Evolutionary conservation across 2,888 invertebrate species (phyloP).

Genomic region (Aspidapion aeneum): DNA sequence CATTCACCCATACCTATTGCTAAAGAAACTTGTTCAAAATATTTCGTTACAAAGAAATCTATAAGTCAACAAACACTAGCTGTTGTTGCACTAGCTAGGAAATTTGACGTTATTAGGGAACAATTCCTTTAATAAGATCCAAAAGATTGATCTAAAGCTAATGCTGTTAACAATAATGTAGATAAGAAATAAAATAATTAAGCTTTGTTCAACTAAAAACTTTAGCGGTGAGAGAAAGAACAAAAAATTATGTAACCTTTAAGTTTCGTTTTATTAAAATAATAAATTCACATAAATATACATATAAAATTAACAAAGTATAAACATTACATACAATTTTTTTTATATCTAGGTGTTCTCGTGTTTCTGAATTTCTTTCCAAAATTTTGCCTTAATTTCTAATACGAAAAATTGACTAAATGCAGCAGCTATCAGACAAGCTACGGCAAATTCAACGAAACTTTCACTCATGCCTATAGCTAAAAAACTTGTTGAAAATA

Average conservation of each 20-base stretch:
- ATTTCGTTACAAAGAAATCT: slow-evolving; percentile 73
- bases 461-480: slow-evolving; percentile 65
- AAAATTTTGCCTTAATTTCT: slow-evolving; percentile 85
- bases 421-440: slow-evolving; percentile 60
- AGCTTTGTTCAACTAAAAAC: too few species aligned
- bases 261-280: too few species aligned
- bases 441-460: slow-evolving; percentile 70
- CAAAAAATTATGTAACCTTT: too few species aligned
- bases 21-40: too few species aligned
- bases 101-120: slow-evolving; percentile 77
- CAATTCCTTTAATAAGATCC: slow-evolving; percentile 81
- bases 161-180: too few species aligned
- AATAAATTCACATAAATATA: slow-evolving; percentile 43
- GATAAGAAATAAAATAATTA: too few species aligned
- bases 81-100: slow-evolving; percentile 69
- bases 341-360: slow-evolving; percentile 60
- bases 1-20: slow-evolving; percentile 15
- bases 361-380: slow-evolving; percentile 77
- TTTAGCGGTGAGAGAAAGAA: too few species aligned
- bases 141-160: slow-evolving; percentile 75
- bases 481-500: slow-evolving; percentile 60
- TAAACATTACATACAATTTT: slow-evolving; percentile 22
- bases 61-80: slow-evolving; percentile 75
- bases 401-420: slow-evolving; percentile 75
- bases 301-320: slow-evolving; percentile 59